Conservation (phyloP, 1,140 invertebrate genomes). For the Habropoda laboriosa region DNA sequence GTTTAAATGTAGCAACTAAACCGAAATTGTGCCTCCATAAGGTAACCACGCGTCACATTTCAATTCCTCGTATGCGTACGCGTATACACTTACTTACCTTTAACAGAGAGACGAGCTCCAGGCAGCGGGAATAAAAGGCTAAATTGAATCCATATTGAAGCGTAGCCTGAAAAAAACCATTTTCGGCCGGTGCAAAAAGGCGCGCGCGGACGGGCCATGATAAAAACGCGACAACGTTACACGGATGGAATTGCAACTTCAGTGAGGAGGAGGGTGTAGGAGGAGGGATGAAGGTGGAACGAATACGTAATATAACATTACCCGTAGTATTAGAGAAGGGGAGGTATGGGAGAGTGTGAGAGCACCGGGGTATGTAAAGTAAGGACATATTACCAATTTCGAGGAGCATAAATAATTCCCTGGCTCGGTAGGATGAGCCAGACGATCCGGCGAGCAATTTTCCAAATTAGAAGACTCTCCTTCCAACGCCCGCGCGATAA, state of each 20-base stretch:
- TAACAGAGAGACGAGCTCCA: neutral
- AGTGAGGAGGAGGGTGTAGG: too few relatives aligned
- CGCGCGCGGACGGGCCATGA: neutral
- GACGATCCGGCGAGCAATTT: conserved; percentile 47
- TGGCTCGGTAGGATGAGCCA: neutral
- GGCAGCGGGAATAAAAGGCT: neutral
- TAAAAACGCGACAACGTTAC: conserved; percentile 12
- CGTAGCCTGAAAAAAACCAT: neutral
- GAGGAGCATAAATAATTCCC: conserved; percentile 49
- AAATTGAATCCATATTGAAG: conserved; percentile 26
- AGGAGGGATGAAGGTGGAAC: conserved; percentile 26
- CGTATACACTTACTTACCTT: too few relatives aligned
- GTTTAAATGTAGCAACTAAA: too few relatives aligned
- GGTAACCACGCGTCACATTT: neutral
- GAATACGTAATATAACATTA: conserved; percentile 54
- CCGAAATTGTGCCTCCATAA: neutral
- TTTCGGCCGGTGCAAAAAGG: neutral
- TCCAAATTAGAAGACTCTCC: conserved; percentile 51
- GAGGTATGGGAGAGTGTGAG: too few relatives aligned
- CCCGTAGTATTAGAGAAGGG: conserved; percentile 33
- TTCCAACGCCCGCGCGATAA: conserved; percentile 20
- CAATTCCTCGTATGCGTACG: neutral
- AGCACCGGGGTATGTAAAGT: conserved; percentile 38
- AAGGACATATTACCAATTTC: conserved; percentile 53
- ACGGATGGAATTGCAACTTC: conserved; percentile 17